phyloP scores from a whole-genome alignment of 2,113 vertebrate species.

The Glaucomys volans region DNA sequence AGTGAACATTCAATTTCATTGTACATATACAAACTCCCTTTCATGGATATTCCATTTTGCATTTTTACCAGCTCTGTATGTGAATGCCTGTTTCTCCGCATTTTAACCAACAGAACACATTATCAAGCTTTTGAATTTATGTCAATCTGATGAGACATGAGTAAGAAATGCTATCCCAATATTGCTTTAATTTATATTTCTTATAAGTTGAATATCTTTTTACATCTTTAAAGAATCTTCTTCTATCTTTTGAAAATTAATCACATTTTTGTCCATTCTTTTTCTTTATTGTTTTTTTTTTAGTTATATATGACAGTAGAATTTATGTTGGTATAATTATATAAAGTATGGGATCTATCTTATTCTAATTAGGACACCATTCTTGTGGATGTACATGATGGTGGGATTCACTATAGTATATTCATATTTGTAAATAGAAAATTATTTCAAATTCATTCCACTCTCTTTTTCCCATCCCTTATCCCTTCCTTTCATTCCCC shows the following conservation, averaged over 20 bases:
- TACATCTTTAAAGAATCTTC: background rate
- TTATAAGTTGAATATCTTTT: background rate
- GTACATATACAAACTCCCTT: background rate
- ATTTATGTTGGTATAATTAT: too few relatives aligned
- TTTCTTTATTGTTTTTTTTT: too few relatives aligned
- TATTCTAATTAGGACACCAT: too few relatives aligned
- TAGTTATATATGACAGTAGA: too few relatives aligned
- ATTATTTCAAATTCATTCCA: too few relatives aligned
- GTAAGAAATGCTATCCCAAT: background rate
- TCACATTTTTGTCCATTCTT: background rate
- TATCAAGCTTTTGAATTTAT: background rate
- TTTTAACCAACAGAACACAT: background rate
- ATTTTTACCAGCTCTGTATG: background rate
- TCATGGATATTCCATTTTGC: background rate
- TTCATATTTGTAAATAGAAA: too few relatives aligned
- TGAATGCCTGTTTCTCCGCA: background rate
- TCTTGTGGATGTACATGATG: too few relatives aligned
- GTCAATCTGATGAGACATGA: background rate
- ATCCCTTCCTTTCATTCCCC: too few relatives aligned
- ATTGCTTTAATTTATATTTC: background rate
- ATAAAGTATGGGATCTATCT: too few relatives aligned
- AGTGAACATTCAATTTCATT: background rate
- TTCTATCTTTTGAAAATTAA: background rate
- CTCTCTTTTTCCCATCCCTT: too few relatives aligned
- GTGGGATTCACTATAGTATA: too few relatives aligned